Evolutionary conservation across 1,140 invertebrate species (phyloP).

Genomic region (Odontomachus brunneus): DNA sequence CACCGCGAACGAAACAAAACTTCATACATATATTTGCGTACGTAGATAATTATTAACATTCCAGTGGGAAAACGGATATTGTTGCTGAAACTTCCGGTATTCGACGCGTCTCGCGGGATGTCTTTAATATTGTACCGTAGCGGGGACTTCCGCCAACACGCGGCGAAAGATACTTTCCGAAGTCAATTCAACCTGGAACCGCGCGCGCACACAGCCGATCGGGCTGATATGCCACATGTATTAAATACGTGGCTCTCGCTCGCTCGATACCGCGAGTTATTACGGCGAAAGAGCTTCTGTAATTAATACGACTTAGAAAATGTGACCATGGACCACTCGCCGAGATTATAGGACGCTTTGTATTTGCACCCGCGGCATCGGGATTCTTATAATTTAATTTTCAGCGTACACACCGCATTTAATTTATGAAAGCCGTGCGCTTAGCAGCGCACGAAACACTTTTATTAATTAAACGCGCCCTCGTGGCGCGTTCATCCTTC

Average conservation of each 20-base stretch:
- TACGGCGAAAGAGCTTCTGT: background rate
- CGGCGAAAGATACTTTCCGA: conserved; percentile 36
- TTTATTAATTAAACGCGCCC: conserved; percentile 14
- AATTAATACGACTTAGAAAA: conserved; percentile 6
- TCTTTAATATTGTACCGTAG: conserved; percentile 43
- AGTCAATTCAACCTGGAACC: conserved; percentile 11
- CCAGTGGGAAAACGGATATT: conserved; percentile 57
- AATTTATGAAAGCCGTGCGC: background rate
- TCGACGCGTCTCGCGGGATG: conserved; percentile 15
- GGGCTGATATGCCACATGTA: background rate
- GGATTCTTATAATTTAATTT: background rate
- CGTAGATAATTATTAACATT: conserved; percentile 64
- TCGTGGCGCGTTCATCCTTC: background rate
- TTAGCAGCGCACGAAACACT: background rate
- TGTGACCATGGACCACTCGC: background rate
- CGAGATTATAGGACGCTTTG: background rate
- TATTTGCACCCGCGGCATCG: background rate
- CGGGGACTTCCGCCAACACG: conserved; percentile 37
- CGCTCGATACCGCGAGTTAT: background rate
- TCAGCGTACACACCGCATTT: background rate
- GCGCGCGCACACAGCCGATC: background rate
- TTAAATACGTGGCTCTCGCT: background rate
- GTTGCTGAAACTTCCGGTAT: conserved; percentile 23
- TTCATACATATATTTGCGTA: background rate
- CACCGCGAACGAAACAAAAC: background rate